Evolutionary conservation across 2,113 vertebrate genomes (phyloP).

Genomic region (Thamnophis sirtalis): DNA sequence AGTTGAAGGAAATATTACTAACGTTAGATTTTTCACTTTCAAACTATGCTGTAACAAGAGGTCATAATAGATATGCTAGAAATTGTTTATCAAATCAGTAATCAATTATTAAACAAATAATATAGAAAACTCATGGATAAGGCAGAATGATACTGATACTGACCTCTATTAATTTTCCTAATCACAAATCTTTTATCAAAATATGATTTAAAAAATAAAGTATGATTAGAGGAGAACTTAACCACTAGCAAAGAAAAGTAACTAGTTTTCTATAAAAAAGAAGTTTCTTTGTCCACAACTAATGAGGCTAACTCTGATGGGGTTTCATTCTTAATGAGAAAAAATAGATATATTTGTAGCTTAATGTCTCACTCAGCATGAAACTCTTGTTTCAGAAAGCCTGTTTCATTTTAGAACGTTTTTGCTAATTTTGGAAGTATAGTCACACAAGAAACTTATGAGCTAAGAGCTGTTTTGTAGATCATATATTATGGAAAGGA

Average conservation of each 20-base stretch:
- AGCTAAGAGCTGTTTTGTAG: background rate
- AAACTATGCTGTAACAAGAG: background rate
- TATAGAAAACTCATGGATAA: background rate
- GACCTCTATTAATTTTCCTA: background rate
- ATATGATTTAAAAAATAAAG: background rate
- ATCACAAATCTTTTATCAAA: background rate
- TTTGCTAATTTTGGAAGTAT: background rate
- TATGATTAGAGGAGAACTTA: background rate
- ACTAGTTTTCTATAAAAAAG: background rate
- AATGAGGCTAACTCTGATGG: background rate
- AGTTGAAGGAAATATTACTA: constrained; percentile 1
- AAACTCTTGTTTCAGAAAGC: background rate
- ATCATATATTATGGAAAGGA: background rate
- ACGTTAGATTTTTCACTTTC: background rate
- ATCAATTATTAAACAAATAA: background rate
- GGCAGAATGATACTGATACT: background rate
- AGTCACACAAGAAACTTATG: background rate
- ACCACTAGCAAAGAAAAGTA: background rate
- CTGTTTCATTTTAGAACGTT: background rate
- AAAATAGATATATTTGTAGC: background rate
- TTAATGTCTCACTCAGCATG: background rate
- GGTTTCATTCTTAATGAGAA: background rate
- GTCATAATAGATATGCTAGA: background rate
- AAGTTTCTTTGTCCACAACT: background rate
- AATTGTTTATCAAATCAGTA: background rate